A percentile compares a stretch with the other conserved stretches of the same genome.
Evolutionary conservation across 1,140 invertebrate genomes (phyloP).

Genomic region (Bombus fervidus): DNA sequence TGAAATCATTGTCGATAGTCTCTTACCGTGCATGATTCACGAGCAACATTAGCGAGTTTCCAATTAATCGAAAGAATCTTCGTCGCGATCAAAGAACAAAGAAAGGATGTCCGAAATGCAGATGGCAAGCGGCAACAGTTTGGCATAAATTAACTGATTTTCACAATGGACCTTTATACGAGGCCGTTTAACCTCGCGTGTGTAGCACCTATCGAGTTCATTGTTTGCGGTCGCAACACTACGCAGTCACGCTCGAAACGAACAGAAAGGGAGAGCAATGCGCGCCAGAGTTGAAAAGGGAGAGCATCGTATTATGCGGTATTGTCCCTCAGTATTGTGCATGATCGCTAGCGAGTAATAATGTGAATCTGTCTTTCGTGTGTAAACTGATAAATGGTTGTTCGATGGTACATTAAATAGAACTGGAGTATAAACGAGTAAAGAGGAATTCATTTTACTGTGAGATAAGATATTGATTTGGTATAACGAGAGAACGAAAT

Average conservation of each 20-base stretch:
- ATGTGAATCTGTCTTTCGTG: constrained; percentile 44
- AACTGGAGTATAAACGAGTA: not conserved
- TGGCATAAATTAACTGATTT: constrained; percentile 68
- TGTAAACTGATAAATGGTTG: constrained; percentile 32
- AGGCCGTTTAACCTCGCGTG: constrained; percentile 56
- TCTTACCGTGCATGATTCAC: not conserved
- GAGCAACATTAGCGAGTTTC: not conserved
- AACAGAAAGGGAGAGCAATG: constrained; percentile 20
- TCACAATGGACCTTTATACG: constrained; percentile 66
- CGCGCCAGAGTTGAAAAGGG: constrained; percentile 30
- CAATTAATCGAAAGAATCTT: not conserved
- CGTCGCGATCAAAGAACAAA: constrained; percentile 4
- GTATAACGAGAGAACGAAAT: not conserved
- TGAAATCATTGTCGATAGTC: not conserved
- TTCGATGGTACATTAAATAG: constrained; percentile 5
- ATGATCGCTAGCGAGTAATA: constrained; percentile 52
- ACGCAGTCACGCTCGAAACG: constrained; percentile 19
- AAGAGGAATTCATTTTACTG: not conserved
- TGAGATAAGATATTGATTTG: not conserved
- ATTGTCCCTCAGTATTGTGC: constrained; percentile 62
- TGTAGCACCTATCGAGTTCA: constrained; percentile 52
- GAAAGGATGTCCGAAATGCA: not conserved
- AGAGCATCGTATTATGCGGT: constrained; percentile 61
- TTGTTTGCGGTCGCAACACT: constrained; percentile 63
- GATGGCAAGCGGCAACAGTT: constrained; percentile 30